These are phyloP conservation scores for Alcedo quadribrachys DNA, from an alignment of 2,797 vertebrate genomes.

Conservation along the genomic window DNA sequence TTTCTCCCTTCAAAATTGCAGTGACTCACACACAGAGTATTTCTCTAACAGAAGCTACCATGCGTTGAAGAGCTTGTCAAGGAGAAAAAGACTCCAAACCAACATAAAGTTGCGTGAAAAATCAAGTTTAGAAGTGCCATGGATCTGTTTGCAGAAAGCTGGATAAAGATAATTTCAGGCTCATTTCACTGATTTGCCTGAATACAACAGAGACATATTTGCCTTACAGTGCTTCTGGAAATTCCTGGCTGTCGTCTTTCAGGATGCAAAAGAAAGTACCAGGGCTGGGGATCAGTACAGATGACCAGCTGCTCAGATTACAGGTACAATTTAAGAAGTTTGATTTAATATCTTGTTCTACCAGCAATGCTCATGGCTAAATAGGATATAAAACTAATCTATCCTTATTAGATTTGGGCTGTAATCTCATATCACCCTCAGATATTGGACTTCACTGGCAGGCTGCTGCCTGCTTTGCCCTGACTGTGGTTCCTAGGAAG, in stretches of 20 bases:
- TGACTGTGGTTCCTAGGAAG: conserved; percentile 45
- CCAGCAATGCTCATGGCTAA: conserved; percentile 52
- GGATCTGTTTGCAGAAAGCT: not conserved
- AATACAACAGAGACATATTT: not conserved
- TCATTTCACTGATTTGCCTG: conserved; percentile 24
- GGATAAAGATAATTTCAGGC: not conserved
- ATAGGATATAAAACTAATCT: conserved; percentile 68
- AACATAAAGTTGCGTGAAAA: not conserved
- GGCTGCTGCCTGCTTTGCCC: conserved; percentile 47
- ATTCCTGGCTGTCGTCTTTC: not conserved
- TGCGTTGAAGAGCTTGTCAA: not conserved
- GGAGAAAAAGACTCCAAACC: not conserved
- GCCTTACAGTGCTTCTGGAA: not conserved
- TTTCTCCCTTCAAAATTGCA: not conserved
- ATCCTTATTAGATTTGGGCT: conserved; percentile 70
- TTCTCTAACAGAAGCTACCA: not conserved
- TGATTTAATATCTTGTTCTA: conserved; percentile 66
- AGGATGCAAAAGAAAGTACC: not conserved
- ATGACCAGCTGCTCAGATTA: conserved; percentile 27
- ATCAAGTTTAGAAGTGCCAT: not conserved
- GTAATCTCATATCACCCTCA: conserved; percentile 61
- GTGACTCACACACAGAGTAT: not conserved
- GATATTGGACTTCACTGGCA: conserved; percentile 66
- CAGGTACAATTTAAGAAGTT: conserved; percentile 39
- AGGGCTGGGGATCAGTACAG: not conserved